These are phyloP conservation scores for Drosophila orosa DNA, from an alignment of 1,140 invertebrate species.

Conservation along the genomic window DNA sequence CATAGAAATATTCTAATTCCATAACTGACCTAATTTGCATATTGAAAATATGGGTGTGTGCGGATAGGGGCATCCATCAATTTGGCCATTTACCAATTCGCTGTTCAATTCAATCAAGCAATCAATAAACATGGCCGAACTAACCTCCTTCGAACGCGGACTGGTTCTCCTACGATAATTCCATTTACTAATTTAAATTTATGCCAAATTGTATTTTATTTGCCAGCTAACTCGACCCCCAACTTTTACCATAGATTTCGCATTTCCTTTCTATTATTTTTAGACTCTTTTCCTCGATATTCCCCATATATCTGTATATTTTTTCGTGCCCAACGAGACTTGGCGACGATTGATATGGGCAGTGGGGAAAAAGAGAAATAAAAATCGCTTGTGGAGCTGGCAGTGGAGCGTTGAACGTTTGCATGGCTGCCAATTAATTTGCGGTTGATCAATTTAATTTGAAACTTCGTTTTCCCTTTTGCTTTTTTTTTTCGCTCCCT, in stretches of 20 bases:
- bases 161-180: slow-evolving; percentile 63
- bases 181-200: slow-evolving; percentile 81
- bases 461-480: slow-evolving; percentile 55
- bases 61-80: slow-evolving; percentile 23
- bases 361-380: slow-evolving; percentile 9
- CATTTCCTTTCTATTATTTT: not conserved
- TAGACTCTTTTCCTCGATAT: not conserved
- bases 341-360: slow-evolving; percentile 34
- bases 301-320: not conserved
- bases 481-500: slow-evolving; percentile 2
- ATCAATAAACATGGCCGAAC: slow-evolving; percentile 81
- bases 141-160: slow-evolving; percentile 47
- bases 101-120: slow-evolving; percentile 73
- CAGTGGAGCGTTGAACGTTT: slow-evolving; percentile 61
- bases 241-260: not conserved
- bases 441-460: slow-evolving; percentile 84
- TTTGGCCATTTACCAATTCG: slow-evolving; percentile 54
- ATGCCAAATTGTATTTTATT: slow-evolving; percentile 78
- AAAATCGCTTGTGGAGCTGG: slow-evolving; percentile 17
- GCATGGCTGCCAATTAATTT: slow-evolving; percentile 83
- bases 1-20: slow-evolving; percentile 7
- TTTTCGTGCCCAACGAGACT: slow-evolving; percentile 51
- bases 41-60: slow-evolving; percentile 1
- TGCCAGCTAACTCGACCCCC: slow-evolving; percentile 15
- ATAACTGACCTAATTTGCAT: slow-evolving; percentile 16